Conservation (phyloP, 2,797 vertebrate genomes). For the Australoheros facetus region DNA sequence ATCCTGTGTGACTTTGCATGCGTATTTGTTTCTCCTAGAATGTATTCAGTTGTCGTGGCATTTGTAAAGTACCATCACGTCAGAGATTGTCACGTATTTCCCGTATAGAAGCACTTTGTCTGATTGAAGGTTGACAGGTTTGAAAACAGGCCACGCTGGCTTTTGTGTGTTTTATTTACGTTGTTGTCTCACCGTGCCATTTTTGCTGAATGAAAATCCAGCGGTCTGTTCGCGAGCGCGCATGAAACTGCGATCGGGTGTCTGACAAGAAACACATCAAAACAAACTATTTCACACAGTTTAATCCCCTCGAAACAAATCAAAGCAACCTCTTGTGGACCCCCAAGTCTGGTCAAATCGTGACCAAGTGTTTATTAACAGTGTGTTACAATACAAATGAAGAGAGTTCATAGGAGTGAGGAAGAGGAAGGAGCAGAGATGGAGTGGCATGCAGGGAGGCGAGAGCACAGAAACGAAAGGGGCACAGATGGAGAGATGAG, state of each 20-base stretch:
- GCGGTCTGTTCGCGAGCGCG: conserved; percentile 14
- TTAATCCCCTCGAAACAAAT: conserved; percentile 20
- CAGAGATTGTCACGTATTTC: not conserved
- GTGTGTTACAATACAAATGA: not conserved
- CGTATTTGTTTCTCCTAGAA: not conserved
- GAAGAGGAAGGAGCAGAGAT: conserved; percentile 16
- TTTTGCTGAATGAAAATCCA: conserved; percentile 60
- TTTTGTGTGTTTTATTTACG: not conserved
- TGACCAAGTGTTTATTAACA: not conserved
- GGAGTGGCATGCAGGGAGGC: conserved; percentile 16
- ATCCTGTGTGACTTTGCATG: conserved; percentile 62
- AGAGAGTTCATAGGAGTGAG: conserved; percentile 3
- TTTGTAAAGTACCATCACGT: not conserved
- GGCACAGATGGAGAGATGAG: conserved; percentile 67
- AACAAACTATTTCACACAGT: conserved; percentile 28
- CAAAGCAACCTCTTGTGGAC: not conserved
- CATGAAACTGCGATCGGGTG: conserved; percentile 24
- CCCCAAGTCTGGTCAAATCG: not conserved
- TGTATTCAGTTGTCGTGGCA: not conserved
- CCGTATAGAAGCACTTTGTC: not conserved
- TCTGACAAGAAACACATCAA: conserved; percentile 29
- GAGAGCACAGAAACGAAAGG: conserved; percentile 33
- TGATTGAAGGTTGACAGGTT: not conserved
- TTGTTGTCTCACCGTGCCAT: conserved; percentile 26
- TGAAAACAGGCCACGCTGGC: not conserved